These are phyloP conservation scores for Pomacea maculata DNA, from an alignment of 1,140 invertebrate species.

Conservation along the genomic window DNA sequence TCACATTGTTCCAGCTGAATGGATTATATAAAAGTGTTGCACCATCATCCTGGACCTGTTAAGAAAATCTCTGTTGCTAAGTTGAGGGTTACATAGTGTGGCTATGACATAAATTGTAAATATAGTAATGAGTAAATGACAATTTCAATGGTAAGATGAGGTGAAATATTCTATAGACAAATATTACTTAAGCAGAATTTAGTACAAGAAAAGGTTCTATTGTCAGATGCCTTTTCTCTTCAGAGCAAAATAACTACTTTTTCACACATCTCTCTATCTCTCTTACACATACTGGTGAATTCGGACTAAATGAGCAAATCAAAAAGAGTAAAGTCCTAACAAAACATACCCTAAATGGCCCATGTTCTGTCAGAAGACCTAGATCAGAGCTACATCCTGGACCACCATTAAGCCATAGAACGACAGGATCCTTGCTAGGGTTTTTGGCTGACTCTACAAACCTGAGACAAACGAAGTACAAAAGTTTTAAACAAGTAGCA, in stretches of 20 bases:
- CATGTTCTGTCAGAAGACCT: constrained; percentile 69
- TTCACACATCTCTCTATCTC: too few relatives aligned
- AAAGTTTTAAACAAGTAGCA: background rate
- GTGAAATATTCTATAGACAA: too few relatives aligned
- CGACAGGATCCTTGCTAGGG: constrained; percentile 66
- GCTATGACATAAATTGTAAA: too few relatives aligned
- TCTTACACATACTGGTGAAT: too few relatives aligned
- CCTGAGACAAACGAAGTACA: constrained; percentile 47
- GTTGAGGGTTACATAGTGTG: too few relatives aligned
- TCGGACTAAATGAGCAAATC: constrained; percentile 3
- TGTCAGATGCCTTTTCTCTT: too few relatives aligned
- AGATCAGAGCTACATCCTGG: constrained; percentile 70
- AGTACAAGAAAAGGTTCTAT: too few relatives aligned
- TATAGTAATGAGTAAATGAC: too few relatives aligned
- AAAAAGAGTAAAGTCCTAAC: background rate
- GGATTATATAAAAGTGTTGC: constrained; percentile 63
- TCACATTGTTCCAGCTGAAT: constrained; percentile 67
- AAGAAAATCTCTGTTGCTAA: background rate
- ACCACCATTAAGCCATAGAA: constrained; percentile 72
- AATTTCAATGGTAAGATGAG: too few relatives aligned
- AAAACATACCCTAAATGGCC: constrained; percentile 65
- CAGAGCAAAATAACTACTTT: too few relatives aligned
- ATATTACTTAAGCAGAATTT: too few relatives aligned
- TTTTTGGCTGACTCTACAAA: constrained; percentile 69
- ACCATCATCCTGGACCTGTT: constrained; percentile 54